phyloP scores from a whole-genome alignment of 2,113 vertebrate species.

The Xyliphius kryptos region DNA sequence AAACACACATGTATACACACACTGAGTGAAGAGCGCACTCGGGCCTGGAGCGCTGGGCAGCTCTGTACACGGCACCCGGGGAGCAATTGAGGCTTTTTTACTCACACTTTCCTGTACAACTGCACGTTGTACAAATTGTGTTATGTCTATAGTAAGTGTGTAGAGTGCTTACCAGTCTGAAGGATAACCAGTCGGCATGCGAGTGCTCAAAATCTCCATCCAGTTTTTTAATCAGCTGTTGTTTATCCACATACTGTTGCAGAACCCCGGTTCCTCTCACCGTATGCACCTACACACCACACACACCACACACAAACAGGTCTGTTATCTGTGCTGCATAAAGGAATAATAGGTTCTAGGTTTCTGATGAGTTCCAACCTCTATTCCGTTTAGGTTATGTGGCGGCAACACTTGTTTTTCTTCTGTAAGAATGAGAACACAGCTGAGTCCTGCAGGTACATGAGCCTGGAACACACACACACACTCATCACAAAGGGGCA shows the following conservation, averaged over 20 bases:
- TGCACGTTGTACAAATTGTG: too few species aligned
- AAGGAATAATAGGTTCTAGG: background rate
- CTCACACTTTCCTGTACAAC: too few species aligned
- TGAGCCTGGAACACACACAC: constrained; percentile 46
- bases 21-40: too few species aligned
- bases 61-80: too few species aligned
- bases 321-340: too few species aligned
- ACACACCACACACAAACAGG: too few species aligned
- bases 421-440: constrained; percentile 59
- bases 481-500: background rate
- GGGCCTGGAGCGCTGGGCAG: too few species aligned
- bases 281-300: constrained; percentile 55
- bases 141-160: too few species aligned
- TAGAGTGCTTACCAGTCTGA: constrained; percentile 77
- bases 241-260: constrained; percentile 68
- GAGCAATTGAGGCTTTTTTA: too few species aligned
- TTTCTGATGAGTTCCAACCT: constrained; percentile 47
- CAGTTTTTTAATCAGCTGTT: constrained; percentile 68
- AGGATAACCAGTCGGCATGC: constrained; percentile 71
- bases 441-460: constrained; percentile 58
- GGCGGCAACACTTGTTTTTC: constrained; percentile 53
- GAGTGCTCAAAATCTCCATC: constrained; percentile 68
- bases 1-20: too few species aligned
- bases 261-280: constrained; percentile 63
- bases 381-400: constrained; percentile 48